A percentile compares a stretch with the other conserved stretches of the same genome.
These are phyloP conservation scores for Zosterops lateralis DNA, from an alignment of 2,113 vertebrate genomes.

Conservation along the genomic window DNA sequence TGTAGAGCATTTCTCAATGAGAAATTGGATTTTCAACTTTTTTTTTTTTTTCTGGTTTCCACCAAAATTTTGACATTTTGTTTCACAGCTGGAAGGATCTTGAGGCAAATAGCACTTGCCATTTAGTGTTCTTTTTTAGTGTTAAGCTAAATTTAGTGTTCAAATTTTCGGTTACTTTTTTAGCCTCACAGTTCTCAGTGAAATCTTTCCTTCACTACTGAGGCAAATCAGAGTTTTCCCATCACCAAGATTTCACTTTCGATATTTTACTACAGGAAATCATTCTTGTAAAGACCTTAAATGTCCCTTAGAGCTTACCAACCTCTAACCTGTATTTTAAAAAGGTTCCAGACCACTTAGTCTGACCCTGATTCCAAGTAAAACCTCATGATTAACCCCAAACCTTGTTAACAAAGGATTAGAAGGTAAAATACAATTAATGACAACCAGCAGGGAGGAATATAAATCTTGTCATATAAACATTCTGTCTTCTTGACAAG, in stretches of 20 bases:
- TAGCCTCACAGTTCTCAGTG: constrained; percentile 3
- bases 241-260: neutral
- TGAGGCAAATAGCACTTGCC: neutral
- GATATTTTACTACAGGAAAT: neutral
- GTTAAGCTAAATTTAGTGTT: constrained; percentile 16
- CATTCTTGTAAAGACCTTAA: neutral
- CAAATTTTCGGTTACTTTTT: neutral
- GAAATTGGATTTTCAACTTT: neutral
- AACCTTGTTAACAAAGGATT: constrained; percentile 19
- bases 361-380: neutral
- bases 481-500: neutral
- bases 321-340: neutral
- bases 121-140: neutral
- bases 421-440: neutral
- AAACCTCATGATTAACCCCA: neutral
- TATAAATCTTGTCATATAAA: constrained; percentile 3
- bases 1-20: neutral
- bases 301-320: neutral
- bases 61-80: neutral
- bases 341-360: neutral
- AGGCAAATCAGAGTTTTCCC: neutral
- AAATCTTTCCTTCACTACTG: neutral
- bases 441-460: neutral
- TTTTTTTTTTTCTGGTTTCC: neutral
- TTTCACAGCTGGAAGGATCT: constrained; percentile 44